Conservation (phyloP, 2,888 invertebrate species). For the Drosophila lutescens region DNA sequence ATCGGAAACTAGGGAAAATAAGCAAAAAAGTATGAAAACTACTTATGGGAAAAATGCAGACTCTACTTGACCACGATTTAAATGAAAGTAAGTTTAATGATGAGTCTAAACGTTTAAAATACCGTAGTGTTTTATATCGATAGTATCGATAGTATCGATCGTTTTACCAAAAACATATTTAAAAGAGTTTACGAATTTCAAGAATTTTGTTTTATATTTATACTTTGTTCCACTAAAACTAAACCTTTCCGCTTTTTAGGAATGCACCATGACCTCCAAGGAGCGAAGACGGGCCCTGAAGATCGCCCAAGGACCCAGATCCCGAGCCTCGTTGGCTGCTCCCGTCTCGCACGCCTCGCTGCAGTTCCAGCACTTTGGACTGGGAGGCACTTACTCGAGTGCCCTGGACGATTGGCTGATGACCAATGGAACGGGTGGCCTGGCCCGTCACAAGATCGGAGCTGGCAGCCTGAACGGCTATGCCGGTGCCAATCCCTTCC, state of each 20-base stretch:
- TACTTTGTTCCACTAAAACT: too few species aligned
- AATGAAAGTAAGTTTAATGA: too few species aligned
- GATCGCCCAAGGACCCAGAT: slow-evolving; percentile 84
- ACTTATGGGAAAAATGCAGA: too few species aligned
- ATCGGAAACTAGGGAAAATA: too few species aligned
- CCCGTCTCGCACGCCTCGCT: slow-evolving; percentile 83
- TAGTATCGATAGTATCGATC: too few species aligned
- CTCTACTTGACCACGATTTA: too few species aligned
- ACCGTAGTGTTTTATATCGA: too few species aligned
- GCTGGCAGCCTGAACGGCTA: slow-evolving; percentile 82
- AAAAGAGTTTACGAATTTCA: too few species aligned
- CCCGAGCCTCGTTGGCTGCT: slow-evolving; percentile 84
- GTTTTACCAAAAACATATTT: too few species aligned
- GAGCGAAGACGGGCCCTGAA: slow-evolving; percentile 87
- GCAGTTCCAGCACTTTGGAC: slow-evolving; percentile 82
- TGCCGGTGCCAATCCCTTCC: slow-evolving; percentile 83
- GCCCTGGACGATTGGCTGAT: slow-evolving; percentile 86
- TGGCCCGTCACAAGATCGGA: slow-evolving; percentile 85
- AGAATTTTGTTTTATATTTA: too few species aligned
- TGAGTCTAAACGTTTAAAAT: too few species aligned
- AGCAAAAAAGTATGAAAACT: too few species aligned
- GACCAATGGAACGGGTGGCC: slow-evolving; percentile 80
- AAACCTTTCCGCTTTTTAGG: slow-evolving; percentile 77
- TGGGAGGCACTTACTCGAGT: slow-evolving; percentile 85
- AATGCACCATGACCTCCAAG: slow-evolving; percentile 88